phyloP scores from a whole-genome alignment of 1,140 invertebrate species.

The Penaeus japonicus region DNA sequence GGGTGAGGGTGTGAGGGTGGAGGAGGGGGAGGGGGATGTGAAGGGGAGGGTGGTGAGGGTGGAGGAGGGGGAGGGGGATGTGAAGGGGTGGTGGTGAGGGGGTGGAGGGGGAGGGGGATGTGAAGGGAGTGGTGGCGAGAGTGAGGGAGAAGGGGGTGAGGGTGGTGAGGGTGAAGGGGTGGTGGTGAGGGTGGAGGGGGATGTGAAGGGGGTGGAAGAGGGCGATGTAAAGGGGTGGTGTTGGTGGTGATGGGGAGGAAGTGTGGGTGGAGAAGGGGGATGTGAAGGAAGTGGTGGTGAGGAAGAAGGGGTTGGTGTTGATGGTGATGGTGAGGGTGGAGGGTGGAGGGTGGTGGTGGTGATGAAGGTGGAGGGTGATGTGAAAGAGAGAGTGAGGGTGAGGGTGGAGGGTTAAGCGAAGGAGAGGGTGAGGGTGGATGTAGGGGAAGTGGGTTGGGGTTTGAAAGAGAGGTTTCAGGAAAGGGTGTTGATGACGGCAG shows the following conservation, averaged over 20 bases:
- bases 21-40: neutral
- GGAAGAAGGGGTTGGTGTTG: neutral
- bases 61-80: neutral
- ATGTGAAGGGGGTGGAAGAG: neutral
- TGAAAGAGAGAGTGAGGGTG: neutral
- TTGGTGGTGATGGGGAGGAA: neutral
- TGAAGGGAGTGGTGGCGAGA: neutral
- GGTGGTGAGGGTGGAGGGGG: neutral
- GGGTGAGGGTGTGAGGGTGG: neutral
- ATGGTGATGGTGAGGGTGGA: conserved; percentile 1
- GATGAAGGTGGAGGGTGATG: neutral
- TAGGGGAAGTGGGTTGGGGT: neutral
- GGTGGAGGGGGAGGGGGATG: neutral
- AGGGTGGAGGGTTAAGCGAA: neutral
- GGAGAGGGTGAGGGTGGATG: too few relatives aligned
- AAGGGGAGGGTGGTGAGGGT: neutral
- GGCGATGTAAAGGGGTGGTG: neutral
- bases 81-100: neutral
- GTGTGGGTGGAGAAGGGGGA: neutral
- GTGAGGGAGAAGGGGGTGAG: neutral
- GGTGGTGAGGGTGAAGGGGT: neutral
- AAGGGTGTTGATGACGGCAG: too few relatives aligned
- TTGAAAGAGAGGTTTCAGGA: too few relatives aligned
- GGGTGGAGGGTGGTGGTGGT: neutral
- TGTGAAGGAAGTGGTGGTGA: too few relatives aligned